These are phyloP conservation scores for Clavelina lepadiformis DNA, from an alignment of 23 tunicate genomes.

Conservation along the genomic window DNA sequence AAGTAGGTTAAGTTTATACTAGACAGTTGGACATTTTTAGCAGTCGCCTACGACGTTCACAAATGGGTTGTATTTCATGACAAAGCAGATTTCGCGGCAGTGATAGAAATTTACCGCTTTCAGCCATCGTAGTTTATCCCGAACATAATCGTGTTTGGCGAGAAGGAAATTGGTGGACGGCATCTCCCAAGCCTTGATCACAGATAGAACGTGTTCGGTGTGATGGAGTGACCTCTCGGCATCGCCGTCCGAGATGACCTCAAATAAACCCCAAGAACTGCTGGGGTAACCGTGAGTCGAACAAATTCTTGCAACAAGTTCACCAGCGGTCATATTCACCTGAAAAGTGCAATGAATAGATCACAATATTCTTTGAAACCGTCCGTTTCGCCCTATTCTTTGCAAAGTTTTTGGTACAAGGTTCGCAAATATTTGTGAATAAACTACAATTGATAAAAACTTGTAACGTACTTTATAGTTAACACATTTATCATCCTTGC, in stretches of 20 bases:
- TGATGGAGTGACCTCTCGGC: slow-evolving; percentile 68
- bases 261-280: slow-evolving; percentile 62
- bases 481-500: slow-evolving; percentile 65
- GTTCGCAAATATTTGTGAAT: too few relatives aligned
- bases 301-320: slow-evolving; percentile 45
- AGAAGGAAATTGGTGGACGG: slow-evolving; percentile 75
- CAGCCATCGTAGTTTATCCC: slow-evolving; percentile 76
- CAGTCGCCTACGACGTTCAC: too few relatives aligned
- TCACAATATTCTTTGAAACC: neutral
- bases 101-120: slow-evolving; percentile 34
- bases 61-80: too few relatives aligned
- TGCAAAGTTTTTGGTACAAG: too few relatives aligned
- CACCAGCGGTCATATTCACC: slow-evolving; percentile 83
- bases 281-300: slow-evolving; percentile 41
- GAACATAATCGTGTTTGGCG: slow-evolving; percentile 67
- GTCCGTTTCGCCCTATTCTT: neutral
- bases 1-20: too few relatives aligned
- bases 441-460: too few relatives aligned
- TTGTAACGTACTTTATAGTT: slow-evolving; percentile 93
- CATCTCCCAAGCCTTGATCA: slow-evolving; percentile 83
- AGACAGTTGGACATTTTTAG: too few relatives aligned
- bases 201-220: slow-evolving; percentile 75
- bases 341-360: slow-evolving; percentile 7
- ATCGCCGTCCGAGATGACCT: slow-evolving; percentile 63
- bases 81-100: too few relatives aligned